Evolutionary conservation across 2,888 invertebrate genomes (phyloP).

Genomic region (Trichacis sp.): DNA sequence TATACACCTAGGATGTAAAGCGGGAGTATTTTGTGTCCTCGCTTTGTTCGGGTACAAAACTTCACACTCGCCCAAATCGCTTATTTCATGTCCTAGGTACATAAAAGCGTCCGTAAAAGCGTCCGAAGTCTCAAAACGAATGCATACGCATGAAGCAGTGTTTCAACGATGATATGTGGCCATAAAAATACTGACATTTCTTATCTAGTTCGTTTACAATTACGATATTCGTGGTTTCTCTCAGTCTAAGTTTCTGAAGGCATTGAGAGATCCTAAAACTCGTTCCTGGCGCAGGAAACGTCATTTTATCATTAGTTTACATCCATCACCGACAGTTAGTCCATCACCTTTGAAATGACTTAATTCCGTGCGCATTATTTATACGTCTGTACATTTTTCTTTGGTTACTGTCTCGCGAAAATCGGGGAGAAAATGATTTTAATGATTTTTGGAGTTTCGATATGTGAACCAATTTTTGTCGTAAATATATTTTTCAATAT

Average conservation of each 20-base stretch:
- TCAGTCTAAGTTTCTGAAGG: slow-evolving; percentile 34
- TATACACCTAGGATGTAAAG: no score
- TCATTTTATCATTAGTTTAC: slow-evolving; percentile 4
- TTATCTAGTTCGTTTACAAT: slow-evolving; percentile 12
- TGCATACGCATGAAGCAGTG: slow-evolving; percentile 3
- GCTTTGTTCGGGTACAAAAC: no score
- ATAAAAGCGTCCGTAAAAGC: neutral
- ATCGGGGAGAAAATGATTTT: no score
- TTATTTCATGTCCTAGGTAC: no score
- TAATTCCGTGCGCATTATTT: slow-evolving; percentile 14
- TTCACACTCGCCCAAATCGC: no score
- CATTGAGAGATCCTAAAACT: slow-evolving; percentile 23
- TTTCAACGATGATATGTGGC: slow-evolving; percentile 26
- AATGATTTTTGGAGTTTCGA: no score
- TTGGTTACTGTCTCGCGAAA: no score
- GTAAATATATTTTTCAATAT: no score
- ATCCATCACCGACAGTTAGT: slow-evolving; percentile 25
- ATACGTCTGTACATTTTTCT: no score
- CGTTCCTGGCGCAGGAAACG: neutral
- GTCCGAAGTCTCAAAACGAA: neutral
- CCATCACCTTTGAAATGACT: slow-evolving; percentile 18
- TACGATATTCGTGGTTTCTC: slow-evolving; percentile 16
- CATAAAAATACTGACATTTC: slow-evolving; percentile 40
- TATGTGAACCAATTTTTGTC: no score
- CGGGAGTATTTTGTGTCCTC: no score